These are phyloP conservation scores for Myiopsitta monachus DNA, from an alignment of 2,113 vertebrate genomes.

Conservation along the genomic window DNA sequence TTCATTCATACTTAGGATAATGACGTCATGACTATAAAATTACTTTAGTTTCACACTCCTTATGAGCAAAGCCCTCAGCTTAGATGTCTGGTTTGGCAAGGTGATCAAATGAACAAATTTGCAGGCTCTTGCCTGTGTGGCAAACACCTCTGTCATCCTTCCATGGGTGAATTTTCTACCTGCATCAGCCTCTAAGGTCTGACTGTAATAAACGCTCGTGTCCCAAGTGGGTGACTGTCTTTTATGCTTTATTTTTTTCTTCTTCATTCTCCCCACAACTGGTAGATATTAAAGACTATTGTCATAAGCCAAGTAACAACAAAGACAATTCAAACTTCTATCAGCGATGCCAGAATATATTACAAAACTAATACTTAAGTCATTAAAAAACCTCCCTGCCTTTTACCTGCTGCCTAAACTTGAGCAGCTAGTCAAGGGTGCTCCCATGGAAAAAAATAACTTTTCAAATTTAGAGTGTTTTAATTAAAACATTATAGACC, in stretches of 20 bases:
- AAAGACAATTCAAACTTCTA: neutral
- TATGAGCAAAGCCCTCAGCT: neutral
- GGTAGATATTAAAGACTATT: neutral
- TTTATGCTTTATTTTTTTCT: neutral
- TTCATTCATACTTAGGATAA: neutral
- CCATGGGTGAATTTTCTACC: neutral
- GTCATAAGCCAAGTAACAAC: neutral
- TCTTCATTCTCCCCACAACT: neutral
- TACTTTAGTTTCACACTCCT: neutral
- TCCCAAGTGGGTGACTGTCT: neutral
- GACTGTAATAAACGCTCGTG: neutral
- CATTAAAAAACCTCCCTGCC: neutral
- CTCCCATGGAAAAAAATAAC: neutral
- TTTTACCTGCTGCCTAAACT: neutral
- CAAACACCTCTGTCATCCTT: rapidly evolving
- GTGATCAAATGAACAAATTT: neutral
- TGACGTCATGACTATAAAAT: neutral
- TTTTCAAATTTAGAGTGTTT: neutral
- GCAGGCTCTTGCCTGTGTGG: neutral
- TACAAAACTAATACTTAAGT: neutral
- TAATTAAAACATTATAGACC: neutral
- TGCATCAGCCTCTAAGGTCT: neutral
- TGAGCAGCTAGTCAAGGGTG: neutral
- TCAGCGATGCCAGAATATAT: neutral
- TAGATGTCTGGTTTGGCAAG: neutral